phyloP scores from a whole-genome alignment of 1,140 invertebrate species.

The Drosophila rufa region DNA sequence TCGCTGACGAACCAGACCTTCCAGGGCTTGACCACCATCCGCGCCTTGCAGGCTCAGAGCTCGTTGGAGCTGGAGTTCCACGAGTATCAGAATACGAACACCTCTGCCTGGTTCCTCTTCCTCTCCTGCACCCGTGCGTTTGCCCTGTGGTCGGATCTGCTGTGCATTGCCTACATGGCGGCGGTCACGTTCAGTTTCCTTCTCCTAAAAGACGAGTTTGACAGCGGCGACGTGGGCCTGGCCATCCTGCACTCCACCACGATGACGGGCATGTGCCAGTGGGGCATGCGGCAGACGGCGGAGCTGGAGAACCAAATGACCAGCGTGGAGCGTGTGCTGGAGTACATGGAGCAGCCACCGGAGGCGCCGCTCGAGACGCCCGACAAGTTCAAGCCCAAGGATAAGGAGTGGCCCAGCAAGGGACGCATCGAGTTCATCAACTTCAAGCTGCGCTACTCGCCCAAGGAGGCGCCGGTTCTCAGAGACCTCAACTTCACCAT shows the following conservation, averaged over 20 bases:
- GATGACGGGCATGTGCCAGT: slow-evolving; percentile 93
- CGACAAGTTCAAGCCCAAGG: slow-evolving; percentile 86
- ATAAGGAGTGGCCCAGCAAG: slow-evolving; percentile 89
- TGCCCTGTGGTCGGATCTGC: slow-evolving; percentile 87
- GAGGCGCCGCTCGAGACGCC: slow-evolving; percentile 87
- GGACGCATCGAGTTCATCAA: slow-evolving; percentile 90
- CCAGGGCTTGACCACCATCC: slow-evolving; percentile 92
- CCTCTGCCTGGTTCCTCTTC: slow-evolving; percentile 90
- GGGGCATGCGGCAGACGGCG: slow-evolving; percentile 94
- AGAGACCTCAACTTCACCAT: slow-evolving; percentile 89
- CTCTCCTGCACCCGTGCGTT: slow-evolving; percentile 89
- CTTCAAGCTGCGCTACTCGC: slow-evolving; percentile 86
- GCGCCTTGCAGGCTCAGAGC: slow-evolving; percentile 88
- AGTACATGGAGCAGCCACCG: slow-evolving; percentile 88
- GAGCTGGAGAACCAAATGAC: slow-evolving; percentile 95
- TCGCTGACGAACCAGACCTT: slow-evolving; percentile 91
- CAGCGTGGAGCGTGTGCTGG: slow-evolving; percentile 90
- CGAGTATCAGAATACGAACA: slow-evolving; percentile 90
- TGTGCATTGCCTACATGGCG: slow-evolving; percentile 89
- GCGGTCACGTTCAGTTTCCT: slow-evolving; percentile 87
- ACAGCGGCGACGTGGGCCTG: slow-evolving; percentile 91
- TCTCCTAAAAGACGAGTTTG: slow-evolving; percentile 85
- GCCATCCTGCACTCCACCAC: slow-evolving; percentile 92
- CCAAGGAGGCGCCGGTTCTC: slow-evolving; percentile 87
- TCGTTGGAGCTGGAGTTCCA: slow-evolving; percentile 89